Evolutionary conservation across 2,113 vertebrate genomes (phyloP).

Genomic region (Probosciger aterrimus): DNA sequence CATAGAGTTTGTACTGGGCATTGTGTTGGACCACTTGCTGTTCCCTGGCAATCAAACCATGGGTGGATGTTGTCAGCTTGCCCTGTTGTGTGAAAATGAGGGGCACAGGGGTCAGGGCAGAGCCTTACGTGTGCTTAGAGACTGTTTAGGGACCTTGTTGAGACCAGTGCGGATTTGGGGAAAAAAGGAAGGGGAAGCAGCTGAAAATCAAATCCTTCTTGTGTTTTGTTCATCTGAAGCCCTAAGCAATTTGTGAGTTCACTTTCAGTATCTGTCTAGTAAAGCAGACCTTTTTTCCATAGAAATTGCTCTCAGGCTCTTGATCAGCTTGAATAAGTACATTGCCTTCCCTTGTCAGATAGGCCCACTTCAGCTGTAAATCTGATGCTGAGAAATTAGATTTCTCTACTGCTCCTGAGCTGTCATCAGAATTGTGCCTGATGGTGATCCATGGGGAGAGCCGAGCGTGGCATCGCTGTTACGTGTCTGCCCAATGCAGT

Average conservation of each 20-base stretch:
- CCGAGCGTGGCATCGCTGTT: neutral
- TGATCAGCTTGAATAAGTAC: constrained; percentile 34
- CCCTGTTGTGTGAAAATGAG: neutral
- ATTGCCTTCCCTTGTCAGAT: neutral
- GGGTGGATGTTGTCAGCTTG: neutral
- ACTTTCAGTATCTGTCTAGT: neutral
- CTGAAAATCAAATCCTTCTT: neutral
- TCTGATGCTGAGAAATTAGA: neutral
- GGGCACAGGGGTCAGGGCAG: neutral
- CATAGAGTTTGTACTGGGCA: neutral
- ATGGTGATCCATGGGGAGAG: fast-evolving
- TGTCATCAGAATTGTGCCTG: neutral
- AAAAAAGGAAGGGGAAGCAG: neutral
- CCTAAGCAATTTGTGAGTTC: neutral
- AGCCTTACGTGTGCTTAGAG: neutral
- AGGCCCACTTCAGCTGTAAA: neutral
- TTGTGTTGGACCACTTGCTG: neutral
- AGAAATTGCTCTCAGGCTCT: constrained; percentile 26
- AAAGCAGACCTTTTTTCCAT: neutral
- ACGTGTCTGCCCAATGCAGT: fast-evolving
- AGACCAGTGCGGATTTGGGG: neutral
- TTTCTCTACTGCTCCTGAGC: neutral
- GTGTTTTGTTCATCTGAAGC: neutral
- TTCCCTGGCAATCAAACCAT: neutral
- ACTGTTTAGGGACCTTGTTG: neutral